phyloP scores from a whole-genome alignment of 1,140 invertebrate genomes.

The Archivesica marissinica region DNA sequence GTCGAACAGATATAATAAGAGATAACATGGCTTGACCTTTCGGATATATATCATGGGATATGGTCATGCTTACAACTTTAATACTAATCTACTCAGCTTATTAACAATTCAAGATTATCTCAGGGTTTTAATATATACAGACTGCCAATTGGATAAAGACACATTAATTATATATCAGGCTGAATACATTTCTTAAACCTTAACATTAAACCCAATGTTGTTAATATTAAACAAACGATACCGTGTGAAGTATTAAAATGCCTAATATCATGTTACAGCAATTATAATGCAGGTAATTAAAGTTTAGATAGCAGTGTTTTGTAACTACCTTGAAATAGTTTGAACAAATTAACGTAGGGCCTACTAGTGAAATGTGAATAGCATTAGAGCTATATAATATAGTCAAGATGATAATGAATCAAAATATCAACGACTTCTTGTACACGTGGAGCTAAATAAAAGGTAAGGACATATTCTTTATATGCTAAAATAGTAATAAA shows the following conservation, averaged over 20 bases:
- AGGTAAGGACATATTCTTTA: background rate
- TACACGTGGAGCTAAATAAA: background rate
- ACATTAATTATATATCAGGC: background rate
- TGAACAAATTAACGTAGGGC: background rate
- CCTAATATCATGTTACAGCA: background rate
- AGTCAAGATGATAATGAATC: too few species aligned
- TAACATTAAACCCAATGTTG: background rate
- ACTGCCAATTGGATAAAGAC: slow-evolving; percentile 9
- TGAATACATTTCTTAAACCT: background rate
- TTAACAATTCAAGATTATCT: background rate
- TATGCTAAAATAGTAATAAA: background rate
- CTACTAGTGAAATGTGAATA: background rate
- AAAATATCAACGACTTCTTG: background rate
- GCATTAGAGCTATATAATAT: too few species aligned
- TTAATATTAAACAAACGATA: background rate
- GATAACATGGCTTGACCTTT: slow-evolving; percentile 13
- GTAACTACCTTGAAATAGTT: background rate
- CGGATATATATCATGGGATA: slow-evolving; percentile 3
- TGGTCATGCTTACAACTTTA: background rate
- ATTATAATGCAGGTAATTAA: background rate
- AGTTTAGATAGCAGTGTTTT: background rate
- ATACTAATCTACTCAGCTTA: slow-evolving; percentile 13
- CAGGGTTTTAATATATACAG: background rate
- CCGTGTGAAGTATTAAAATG: background rate
- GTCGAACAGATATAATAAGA: slow-evolving; percentile 1